Conservation (phyloP, 2,888 invertebrate genomes). For the Frankliniella intonsa region DNA sequence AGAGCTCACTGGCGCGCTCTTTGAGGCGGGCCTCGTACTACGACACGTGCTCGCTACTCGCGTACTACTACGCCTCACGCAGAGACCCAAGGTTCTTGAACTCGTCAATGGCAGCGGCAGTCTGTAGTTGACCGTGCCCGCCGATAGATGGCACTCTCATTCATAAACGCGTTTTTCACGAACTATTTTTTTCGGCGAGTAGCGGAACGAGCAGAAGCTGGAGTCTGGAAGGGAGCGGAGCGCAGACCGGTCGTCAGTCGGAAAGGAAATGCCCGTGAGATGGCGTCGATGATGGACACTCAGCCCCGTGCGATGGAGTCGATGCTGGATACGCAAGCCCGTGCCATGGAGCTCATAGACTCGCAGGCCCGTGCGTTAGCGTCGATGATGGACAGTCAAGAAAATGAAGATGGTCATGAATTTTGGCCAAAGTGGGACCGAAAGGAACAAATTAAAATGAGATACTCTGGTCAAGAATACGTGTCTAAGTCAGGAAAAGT, state of each 20-base stretch:
- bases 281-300: neutral
- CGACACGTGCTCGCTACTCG: neutral
- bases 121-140: slow-evolving; percentile 7
- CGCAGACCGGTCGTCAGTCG: neutral
- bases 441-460: slow-evolving; percentile 34
- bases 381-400: neutral
- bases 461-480: slow-evolving; percentile 48
- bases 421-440: slow-evolving; percentile 32
- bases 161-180: slow-evolving; percentile 11
- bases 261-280: neutral
- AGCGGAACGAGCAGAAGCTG: slow-evolving; percentile 7
- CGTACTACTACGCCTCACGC: slow-evolving; percentile 3
- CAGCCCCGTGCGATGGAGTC: too few species aligned
- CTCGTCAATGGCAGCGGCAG: slow-evolving; percentile 13
- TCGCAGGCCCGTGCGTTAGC: neutral
- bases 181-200: neutral
- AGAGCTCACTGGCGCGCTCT: slow-evolving; percentile 18
- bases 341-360: too few species aligned
- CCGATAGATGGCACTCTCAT: slow-evolving; percentile 22
- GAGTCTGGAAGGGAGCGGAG: neutral
- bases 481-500: slow-evolving; percentile 50
- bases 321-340: too few species aligned
- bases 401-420: neutral
- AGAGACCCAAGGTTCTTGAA: slow-evolving; percentile 2
- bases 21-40: slow-evolving; percentile 11